phyloP scores from a whole-genome alignment of 2,888 invertebrate species.

The Apodemia duryi region DNA sequence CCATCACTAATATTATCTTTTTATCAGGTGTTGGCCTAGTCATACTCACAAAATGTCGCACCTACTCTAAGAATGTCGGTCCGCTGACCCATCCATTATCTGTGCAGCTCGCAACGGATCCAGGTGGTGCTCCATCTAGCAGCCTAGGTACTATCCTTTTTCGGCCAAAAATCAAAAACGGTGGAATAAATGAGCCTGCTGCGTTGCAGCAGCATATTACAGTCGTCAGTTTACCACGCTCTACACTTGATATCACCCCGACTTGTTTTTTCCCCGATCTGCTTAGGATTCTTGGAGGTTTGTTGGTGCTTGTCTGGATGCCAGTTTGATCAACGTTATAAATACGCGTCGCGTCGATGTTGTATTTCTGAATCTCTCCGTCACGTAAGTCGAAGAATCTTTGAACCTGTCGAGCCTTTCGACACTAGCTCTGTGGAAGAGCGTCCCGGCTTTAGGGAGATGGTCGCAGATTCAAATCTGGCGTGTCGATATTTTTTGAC shows the following conservation, averaged over 20 bases:
- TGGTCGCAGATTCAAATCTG: too few species aligned
- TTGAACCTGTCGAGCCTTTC: not conserved
- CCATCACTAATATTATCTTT: slow-evolving; percentile 16
- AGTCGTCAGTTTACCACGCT: too few species aligned
- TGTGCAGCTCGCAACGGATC: not conserved
- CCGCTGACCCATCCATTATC: slow-evolving; percentile 14
- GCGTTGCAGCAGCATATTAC: not conserved
- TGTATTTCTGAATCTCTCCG: too few species aligned
- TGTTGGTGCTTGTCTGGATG: not conserved
- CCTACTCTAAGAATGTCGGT: slow-evolving; percentile 3
- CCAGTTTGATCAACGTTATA: too few species aligned
- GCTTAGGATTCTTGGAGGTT: not conserved
- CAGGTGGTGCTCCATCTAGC: slow-evolving; percentile 16
- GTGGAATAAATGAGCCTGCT: slow-evolving; percentile 1
- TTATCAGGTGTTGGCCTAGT: slow-evolving; percentile 15
- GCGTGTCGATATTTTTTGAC: too few species aligned
- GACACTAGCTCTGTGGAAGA: too few species aligned
- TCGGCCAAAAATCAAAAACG: slow-evolving; percentile 10
- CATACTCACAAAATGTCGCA: not conserved
- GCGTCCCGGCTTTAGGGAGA: too few species aligned
- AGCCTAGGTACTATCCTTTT: slow-evolving; percentile 12
- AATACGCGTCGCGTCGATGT: too few species aligned
- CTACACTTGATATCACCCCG: not conserved
- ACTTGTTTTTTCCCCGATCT: not conserved
- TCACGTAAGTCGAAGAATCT: not conserved